A percentile compares a stretch with the other conserved stretches of the same genome.
These are phyloP conservation scores for Hemicordylus capensis DNA, from an alignment of 2,113 vertebrate species.

Conservation along the genomic window DNA sequence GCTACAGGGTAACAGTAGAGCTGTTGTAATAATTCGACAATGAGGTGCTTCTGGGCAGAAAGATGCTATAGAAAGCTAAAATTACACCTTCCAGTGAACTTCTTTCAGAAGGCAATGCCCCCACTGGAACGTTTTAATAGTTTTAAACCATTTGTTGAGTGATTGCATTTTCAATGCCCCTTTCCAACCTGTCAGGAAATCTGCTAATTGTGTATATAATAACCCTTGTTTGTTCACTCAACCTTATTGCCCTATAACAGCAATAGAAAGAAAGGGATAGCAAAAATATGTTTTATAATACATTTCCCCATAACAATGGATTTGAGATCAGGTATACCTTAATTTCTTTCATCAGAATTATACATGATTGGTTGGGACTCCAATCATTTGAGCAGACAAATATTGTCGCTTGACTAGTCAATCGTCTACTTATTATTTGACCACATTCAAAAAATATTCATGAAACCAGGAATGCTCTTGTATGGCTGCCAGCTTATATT, in stretches of 20 bases:
- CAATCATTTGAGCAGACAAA: neutral
- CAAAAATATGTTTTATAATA: fast-evolving
- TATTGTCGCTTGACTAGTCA: neutral
- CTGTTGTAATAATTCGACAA: neutral
- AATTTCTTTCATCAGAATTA: fast-evolving
- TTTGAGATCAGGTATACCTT: neutral
- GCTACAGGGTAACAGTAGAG: neutral
- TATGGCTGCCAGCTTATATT: neutral
- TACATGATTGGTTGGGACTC: neutral
- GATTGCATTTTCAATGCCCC: conserved; percentile 1
- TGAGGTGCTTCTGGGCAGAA: neutral
- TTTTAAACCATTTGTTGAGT: neutral
- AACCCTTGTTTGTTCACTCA: neutral
- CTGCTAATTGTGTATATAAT: conserved; percentile 16
- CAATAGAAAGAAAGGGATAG: fast-evolving
- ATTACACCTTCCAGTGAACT: neutral
- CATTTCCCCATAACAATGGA: neutral
- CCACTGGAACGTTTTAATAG: fast-evolving
- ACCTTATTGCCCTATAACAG: neutral
- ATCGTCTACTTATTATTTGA: neutral
- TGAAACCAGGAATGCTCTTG: neutral
- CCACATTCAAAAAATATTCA: neutral
- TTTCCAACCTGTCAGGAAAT: neutral
- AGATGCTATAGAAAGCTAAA: conserved; percentile 16
- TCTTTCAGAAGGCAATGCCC: neutral